Conservation (phyloP, 2,888 invertebrate species). For the Diarsia dahlii region DNA sequence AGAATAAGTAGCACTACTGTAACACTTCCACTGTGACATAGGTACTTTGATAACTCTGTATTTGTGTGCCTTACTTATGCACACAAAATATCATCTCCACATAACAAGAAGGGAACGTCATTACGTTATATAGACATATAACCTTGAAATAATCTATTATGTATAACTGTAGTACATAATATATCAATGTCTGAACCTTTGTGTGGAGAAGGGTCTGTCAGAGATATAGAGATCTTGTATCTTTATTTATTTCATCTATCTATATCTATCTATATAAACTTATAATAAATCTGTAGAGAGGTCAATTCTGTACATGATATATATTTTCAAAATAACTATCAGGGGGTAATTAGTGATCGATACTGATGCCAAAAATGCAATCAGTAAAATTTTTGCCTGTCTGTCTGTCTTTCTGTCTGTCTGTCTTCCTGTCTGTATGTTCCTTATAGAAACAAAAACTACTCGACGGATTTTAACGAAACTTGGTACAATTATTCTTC, state of each 20-base stretch:
- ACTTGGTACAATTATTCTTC: too few species aligned
- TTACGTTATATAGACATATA: slow-evolving; percentile 57
- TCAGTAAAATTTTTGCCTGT: too few species aligned
- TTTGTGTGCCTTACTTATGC: slow-evolving; percentile 74
- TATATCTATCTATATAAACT: too few species aligned
- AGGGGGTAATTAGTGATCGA: too few species aligned
- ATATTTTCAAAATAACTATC: too few species aligned
- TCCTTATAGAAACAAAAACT: too few species aligned
- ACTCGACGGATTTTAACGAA: too few species aligned
- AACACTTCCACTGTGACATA: slow-evolving; percentile 50
- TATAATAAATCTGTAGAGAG: too few species aligned
- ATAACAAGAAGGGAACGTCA: slow-evolving; percentile 62
- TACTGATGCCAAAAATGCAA: too few species aligned
- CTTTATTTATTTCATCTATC: not conserved
- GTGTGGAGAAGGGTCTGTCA: slow-evolving; percentile 6
- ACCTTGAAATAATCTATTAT: slow-evolving; percentile 59
- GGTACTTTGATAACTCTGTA: slow-evolving; percentile 72
- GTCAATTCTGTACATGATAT: too few species aligned
- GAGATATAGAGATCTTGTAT: not conserved
- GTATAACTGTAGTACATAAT: slow-evolving; percentile 18
- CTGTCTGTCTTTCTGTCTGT: too few species aligned
- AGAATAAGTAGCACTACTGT: slow-evolving; percentile 23
- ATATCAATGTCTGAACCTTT: slow-evolving; percentile 8
- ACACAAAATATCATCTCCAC: slow-evolving; percentile 73
- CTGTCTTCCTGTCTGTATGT: too few species aligned